These are phyloP conservation scores for Gila orcuttii DNA, from an alignment of 2,113 vertebrate genomes.

Conservation along the genomic window DNA sequence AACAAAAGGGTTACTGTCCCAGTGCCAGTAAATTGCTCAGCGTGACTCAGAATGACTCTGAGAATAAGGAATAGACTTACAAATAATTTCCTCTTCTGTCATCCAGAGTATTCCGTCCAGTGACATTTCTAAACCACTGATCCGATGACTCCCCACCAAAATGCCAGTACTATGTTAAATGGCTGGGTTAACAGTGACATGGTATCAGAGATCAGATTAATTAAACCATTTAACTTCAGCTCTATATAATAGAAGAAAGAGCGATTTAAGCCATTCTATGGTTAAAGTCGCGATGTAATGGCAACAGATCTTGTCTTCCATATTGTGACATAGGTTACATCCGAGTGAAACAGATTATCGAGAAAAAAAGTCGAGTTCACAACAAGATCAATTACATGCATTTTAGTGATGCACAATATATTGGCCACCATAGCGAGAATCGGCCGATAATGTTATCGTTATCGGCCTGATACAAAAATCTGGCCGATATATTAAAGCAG, in stretches of 20 bases:
- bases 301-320: background rate
- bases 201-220: slow-evolving; percentile 34
- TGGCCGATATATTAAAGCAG: no score
- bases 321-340: background rate
- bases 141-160: slow-evolving; percentile 50
- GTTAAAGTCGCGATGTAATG: background rate
- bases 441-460: no score
- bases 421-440: no score
- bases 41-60: background rate
- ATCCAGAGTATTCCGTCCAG: slow-evolving; percentile 44
- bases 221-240: slow-evolving; percentile 18
- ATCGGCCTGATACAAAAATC: no score
- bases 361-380: no score
- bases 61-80: slow-evolving; percentile 30
- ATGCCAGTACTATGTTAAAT: slow-evolving; percentile 57
- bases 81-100: slow-evolving; percentile 45
- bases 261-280: background rate
- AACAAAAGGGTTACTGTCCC: background rate
- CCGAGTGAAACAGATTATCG: background rate
- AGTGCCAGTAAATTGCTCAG: slow-evolving; percentile 1
- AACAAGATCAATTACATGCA: no score
- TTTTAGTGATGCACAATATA: no score
- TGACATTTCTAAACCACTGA: slow-evolving; percentile 56
- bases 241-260: background rate
- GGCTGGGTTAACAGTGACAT: slow-evolving; percentile 45